Evolutionary conservation across 2,113 vertebrate genomes (phyloP).

Genomic region (Naja naja): DNA sequence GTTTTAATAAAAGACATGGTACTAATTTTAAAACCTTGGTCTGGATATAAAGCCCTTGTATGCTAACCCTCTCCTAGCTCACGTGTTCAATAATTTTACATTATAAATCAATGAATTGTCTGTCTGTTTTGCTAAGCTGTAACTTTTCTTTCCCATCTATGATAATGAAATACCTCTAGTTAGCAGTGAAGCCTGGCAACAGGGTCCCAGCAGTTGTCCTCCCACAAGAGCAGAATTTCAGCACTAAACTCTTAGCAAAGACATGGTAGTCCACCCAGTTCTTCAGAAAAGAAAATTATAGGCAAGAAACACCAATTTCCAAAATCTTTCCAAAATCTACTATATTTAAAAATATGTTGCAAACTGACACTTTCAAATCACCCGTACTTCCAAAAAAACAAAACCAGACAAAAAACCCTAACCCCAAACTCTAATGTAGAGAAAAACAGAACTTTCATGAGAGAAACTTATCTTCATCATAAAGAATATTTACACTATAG

Average conservation of each 20-base stretch:
- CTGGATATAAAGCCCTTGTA: neutral
- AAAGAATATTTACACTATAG: neutral
- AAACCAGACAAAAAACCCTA: neutral
- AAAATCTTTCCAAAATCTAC: neutral
- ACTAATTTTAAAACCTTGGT: neutral
- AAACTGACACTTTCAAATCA: neutral
- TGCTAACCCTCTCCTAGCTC: neutral
- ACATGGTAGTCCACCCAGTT: neutral
- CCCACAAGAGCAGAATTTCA: neutral
- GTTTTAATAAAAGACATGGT: constrained; percentile 1
- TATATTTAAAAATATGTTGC: neutral
- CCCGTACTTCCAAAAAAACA: neutral
- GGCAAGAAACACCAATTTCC: neutral
- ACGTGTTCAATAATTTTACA: neutral
- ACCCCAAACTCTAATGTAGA: neutral
- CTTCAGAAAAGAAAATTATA: neutral
- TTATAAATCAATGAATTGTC: constrained; percentile 5
- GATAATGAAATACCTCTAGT: neutral
- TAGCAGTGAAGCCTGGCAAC: neutral
- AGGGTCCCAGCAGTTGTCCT: neutral
- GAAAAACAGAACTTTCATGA: neutral
- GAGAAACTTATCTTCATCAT: neutral
- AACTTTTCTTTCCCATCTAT: neutral
- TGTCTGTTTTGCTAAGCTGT: neutral
- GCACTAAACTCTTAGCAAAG: neutral